These are phyloP conservation scores for Hemibagrus wyckioides DNA, from an alignment of 2,113 vertebrate species.

Conservation along the genomic window DNA sequence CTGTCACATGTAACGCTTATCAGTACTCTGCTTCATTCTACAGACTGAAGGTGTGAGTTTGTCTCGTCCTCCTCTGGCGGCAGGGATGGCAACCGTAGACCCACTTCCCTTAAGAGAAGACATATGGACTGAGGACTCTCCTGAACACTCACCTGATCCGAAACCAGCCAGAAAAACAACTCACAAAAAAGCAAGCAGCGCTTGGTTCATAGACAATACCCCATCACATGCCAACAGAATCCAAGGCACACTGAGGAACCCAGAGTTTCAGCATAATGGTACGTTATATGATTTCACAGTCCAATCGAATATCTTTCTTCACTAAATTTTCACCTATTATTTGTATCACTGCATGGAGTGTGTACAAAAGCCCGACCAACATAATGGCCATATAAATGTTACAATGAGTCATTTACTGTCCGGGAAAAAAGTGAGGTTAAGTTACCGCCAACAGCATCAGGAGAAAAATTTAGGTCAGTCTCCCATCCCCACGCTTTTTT, in stretches of 20 bases:
- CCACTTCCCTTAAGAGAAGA: slow-evolving; percentile 79
- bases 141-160: slow-evolving; percentile 40
- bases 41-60: slow-evolving; percentile 32
- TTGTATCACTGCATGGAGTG: neutral
- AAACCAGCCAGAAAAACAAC: slow-evolving; percentile 31
- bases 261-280: slow-evolving; percentile 89
- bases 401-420: slow-evolving; percentile 53
- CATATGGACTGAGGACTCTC: slow-evolving; percentile 46
- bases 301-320: neutral
- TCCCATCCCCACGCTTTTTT: slow-evolving; percentile 31
- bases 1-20: neutral
- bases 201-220: slow-evolving; percentile 11
- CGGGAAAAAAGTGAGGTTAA: slow-evolving; percentile 45
- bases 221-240: slow-evolving; percentile 69
- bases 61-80: slow-evolving; percentile 63
- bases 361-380: slow-evolving; percentile 30
- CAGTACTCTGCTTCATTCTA: slow-evolving; percentile 5
- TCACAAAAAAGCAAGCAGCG: slow-evolving; percentile 21
- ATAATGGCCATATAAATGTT: slow-evolving; percentile 38
- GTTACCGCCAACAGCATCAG: slow-evolving; percentile 53
- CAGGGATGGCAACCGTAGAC: slow-evolving; percentile 81
- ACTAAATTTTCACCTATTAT: neutral
- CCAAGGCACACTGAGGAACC: slow-evolving; percentile 79
- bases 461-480: slow-evolving; percentile 53
- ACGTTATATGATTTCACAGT: slow-evolving; percentile 13